Evolutionary conservation across 2,888 invertebrate genomes (phyloP).

Genomic region (Elmis aenea): DNA sequence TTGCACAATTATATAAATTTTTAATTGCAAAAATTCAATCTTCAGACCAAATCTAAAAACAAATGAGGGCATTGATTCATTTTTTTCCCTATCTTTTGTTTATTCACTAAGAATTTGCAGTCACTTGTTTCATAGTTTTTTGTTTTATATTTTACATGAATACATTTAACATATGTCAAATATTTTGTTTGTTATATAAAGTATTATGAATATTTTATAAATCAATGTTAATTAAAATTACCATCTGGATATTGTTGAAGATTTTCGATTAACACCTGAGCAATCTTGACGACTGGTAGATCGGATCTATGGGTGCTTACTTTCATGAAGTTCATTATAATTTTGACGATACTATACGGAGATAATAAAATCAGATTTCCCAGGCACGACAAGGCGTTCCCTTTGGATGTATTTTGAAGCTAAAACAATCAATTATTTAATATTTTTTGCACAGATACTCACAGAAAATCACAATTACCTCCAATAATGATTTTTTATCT

Average conservation of each 20-base stretch:
- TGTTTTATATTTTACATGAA: too few relatives aligned
- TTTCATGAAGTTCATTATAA: slow-evolving; percentile 38
- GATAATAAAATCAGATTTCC: slow-evolving; percentile 35
- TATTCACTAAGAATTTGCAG: too few relatives aligned
- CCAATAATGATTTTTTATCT: slow-evolving; percentile 31
- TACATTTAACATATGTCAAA: too few relatives aligned
- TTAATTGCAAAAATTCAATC: slow-evolving; percentile 1
- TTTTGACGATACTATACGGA: slow-evolving; percentile 38
- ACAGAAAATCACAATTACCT: slow-evolving; percentile 25
- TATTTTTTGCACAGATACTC: neutral
- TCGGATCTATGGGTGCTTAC: slow-evolving; percentile 37
- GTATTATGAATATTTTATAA: too few relatives aligned
- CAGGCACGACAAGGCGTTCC: slow-evolving; percentile 36
- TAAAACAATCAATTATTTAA: slow-evolving; percentile 17
- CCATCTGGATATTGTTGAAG: too few relatives aligned
- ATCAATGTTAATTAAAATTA: too few relatives aligned
- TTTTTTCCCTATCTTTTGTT: too few relatives aligned
- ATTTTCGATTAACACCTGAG: slow-evolving; percentile 32
- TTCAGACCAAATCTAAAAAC: too few relatives aligned
- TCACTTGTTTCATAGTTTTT: too few relatives aligned
- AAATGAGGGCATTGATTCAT: too few relatives aligned
- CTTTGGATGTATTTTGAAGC: slow-evolving; percentile 36
- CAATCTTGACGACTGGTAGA: slow-evolving; percentile 38
- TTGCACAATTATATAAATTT: too few relatives aligned
- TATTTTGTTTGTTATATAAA: too few relatives aligned